phyloP scores from a whole-genome alignment of 2,888 invertebrate species.

The Deroplatys truncata region DNA sequence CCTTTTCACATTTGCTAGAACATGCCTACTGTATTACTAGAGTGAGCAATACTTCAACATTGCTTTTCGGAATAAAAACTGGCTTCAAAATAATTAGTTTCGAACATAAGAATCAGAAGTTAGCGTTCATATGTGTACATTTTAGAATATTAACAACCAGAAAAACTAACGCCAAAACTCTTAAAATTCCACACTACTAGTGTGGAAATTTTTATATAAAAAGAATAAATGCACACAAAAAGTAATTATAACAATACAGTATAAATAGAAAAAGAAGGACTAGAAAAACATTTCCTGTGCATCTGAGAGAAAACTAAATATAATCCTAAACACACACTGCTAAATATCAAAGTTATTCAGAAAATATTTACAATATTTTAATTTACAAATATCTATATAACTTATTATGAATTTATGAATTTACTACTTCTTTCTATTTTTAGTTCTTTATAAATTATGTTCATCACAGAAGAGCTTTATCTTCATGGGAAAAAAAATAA shows the following conservation, averaged over 20 bases:
- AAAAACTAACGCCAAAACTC: neutral
- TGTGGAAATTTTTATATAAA: neutral
- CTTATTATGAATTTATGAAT: neutral
- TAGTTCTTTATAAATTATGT: neutral
- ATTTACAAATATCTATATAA: neutral
- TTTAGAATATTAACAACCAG: neutral
- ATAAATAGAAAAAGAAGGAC: slow-evolving; percentile 14
- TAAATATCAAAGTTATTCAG: neutral
- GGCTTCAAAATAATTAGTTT: no score
- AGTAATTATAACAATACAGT: neutral
- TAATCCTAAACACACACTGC: neutral
- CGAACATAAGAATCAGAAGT: no score
- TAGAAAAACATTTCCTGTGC: neutral
- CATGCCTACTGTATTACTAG: no score
- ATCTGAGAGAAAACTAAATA: neutral
- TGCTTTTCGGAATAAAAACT: neutral
- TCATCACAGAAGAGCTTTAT: neutral
- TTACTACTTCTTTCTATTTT: neutral
- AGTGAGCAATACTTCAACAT: no score
- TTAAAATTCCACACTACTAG: neutral
- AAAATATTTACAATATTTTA: neutral
- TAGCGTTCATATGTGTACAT: neutral
- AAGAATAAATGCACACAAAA: neutral
- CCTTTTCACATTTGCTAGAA: no score
- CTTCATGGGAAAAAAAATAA: neutral